Percentiles rank a stretch among this genome's conserved stretches.
phyloP scores from a whole-genome alignment of 2,888 invertebrate species.

The Anthophora plumipes region DNA sequence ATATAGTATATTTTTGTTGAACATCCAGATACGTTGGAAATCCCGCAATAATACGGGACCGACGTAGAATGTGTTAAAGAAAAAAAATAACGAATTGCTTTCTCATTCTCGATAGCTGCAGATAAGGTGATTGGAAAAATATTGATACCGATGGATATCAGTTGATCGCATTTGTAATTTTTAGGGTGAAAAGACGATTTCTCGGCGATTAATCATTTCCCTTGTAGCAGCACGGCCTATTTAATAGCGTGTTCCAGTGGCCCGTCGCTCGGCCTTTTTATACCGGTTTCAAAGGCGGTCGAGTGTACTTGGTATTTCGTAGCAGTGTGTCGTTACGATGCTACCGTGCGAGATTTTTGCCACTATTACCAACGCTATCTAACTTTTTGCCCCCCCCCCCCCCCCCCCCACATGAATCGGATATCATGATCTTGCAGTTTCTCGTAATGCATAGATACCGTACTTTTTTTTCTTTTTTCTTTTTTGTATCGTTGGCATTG shows the following conservation, averaged over 20 bases:
- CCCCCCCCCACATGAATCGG: too few relatives aligned
- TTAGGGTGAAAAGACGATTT: constrained; percentile 51
- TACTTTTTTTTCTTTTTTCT: neutral
- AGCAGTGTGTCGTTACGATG: constrained; percentile 54
- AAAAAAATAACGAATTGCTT: neutral
- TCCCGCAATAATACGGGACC: too few relatives aligned
- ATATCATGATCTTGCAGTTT: neutral
- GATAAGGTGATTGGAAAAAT: neutral
- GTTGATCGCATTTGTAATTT: constrained; percentile 50
- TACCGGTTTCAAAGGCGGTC: constrained; percentile 65
- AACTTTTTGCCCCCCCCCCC: constrained; percentile 11
- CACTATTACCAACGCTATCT: constrained; percentile 20
- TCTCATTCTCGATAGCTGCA: neutral
- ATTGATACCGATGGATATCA: constrained; percentile 23
- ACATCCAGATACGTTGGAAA: too few relatives aligned
- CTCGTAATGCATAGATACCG: neutral
- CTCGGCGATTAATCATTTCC: constrained; percentile 70
- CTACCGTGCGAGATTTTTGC: constrained; percentile 39
- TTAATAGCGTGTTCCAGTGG: constrained; percentile 72
- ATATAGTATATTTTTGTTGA: too few relatives aligned
- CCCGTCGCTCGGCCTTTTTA: constrained; percentile 64
- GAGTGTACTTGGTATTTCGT: constrained; percentile 66
- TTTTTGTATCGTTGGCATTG: neutral
- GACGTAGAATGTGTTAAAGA: too few relatives aligned
- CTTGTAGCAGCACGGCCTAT: constrained; percentile 61